Evolutionary conservation across 53 echinoderm and acorn worm species (phyloP).

Genomic region (Henricia sp.): DNA sequence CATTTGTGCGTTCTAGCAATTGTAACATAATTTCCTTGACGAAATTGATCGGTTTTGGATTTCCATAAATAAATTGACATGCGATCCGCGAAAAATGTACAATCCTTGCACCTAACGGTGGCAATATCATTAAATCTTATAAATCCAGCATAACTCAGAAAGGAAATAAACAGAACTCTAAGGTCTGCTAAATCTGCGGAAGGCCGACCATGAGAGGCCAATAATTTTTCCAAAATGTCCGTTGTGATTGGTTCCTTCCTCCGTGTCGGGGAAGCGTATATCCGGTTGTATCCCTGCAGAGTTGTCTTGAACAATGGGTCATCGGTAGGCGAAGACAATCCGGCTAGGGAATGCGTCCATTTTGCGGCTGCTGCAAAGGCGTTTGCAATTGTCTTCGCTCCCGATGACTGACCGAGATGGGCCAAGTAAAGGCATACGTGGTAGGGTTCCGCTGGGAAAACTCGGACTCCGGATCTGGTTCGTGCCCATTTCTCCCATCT

Average conservation of each 20-base stretch:
- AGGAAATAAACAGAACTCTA: constrained; percentile 29
- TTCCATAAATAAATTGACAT: background rate
- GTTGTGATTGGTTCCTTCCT: constrained; percentile 36
- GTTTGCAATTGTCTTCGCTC: background rate
- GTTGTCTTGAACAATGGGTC: constrained; percentile 30
- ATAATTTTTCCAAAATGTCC: constrained; percentile 6
- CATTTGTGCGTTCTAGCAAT: no score
- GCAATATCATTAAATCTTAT: constrained; percentile 23
- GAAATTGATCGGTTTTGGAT: constrained; percentile 36
- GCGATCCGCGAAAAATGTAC: constrained; percentile 3
- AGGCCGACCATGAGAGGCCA: constrained; percentile 13
- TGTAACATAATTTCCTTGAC: constrained; percentile 13
- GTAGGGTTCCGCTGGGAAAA: background rate
- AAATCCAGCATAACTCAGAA: constrained; percentile 42
- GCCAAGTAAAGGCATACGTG: background rate
- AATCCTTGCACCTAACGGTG: constrained; percentile 5
- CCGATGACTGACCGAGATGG: background rate
- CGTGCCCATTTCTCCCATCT: background rate
- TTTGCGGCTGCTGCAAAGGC: background rate
- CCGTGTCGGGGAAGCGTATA: background rate
- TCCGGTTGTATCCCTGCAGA: constrained; percentile 29
- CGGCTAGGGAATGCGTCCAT: background rate
- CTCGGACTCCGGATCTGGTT: background rate
- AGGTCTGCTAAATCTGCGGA: constrained; percentile 27
- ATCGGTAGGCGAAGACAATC: constrained; percentile 36